A percentile compares a stretch with the other conserved stretches of the same genome.
These are phyloP conservation scores for Atta texana DNA, from an alignment of 1,140 invertebrate genomes.

Conservation along the genomic window DNA sequence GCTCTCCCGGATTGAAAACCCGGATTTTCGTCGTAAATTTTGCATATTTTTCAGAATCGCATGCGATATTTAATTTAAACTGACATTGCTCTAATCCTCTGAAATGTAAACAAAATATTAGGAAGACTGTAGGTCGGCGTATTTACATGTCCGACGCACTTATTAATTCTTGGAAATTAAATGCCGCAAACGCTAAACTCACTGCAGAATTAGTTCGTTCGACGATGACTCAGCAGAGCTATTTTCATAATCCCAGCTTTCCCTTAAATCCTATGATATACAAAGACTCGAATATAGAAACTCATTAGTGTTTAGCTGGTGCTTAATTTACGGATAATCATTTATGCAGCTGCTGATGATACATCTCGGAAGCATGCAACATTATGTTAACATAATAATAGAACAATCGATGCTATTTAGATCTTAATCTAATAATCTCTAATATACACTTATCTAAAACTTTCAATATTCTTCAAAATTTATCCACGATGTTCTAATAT, in stretches of 20 bases:
- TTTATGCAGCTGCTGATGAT: not conserved
- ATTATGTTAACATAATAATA: not conserved
- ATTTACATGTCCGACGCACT: not conserved
- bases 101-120: slow-evolving; percentile 26
- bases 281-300: slow-evolving; percentile 9
- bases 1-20: not conserved
- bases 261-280: slow-evolving; percentile 16
- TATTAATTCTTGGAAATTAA: slow-evolving; percentile 43
- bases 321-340: slow-evolving; percentile 19
- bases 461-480: not conserved
- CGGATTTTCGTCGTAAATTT: slow-evolving; percentile 30
- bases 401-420: not conserved
- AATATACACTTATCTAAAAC: not conserved
- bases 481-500: not conserved
- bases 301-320: not conserved
- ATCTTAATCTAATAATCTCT: not conserved
- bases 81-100: not conserved
- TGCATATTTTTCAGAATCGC: not conserved
- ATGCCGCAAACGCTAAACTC: not conserved
- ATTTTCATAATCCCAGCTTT: slow-evolving; percentile 29
- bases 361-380: not conserved
- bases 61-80: slow-evolving; percentile 41
- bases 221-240: not conserved
- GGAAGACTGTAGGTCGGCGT: not conserved
- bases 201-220: slow-evolving; percentile 37